Base-by-base conservation (phyloP, 2,797 vertebrate species). In the Gymnodraco acuticeps region DNA sequence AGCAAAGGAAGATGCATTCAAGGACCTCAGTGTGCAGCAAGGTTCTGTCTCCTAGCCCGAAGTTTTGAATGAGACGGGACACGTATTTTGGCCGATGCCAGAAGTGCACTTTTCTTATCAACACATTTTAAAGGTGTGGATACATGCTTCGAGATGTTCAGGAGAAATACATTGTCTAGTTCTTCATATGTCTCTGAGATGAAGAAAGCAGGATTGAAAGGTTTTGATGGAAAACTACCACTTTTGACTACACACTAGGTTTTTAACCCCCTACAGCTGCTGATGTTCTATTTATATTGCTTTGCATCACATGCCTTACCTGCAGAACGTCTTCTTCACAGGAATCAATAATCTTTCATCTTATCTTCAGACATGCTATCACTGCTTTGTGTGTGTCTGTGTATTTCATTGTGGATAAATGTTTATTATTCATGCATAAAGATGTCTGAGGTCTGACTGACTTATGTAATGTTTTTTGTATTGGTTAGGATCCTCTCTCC, bases 401-500 rank as follows among this genome's bases (percentile, higher is more conserved):
- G 27, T 72, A 38, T 75, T 33, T 61, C 16, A 19, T 19, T 41
- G 42, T 53, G 54, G 41, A 48, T 65, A 12, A 58, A 11, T 45
- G 31, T 64, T 10, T 68, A n/a, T 52, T 42, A 14, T 41, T 5
- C 19, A 58, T 63, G n/a, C n/a, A 27, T 3, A 55, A 54, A 38
- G 8, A 53, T 19, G 9, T 58, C 66, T 69, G 58, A 20, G 16
- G 56, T 9, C 54, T 77, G 47, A 77, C 41, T 68, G 58, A 59
- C 41, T 60, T 33, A 48, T 31, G 9, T 62, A 23, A 70, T 62
- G 12, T 55, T 60, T 46, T 81, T 48, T 47, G 38, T 69, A 72
- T 63, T 80, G 77, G 72, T 78, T 76, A 91, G 94, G 82, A 75
- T 90, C 77, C 69, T 94, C 84, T 83, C 89, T 78, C 78, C 76